Percentiles rank a stretch among this genome's conserved stretches.
These are phyloP conservation scores for Rhombomys opimus DNA, from an alignment of 2,113 vertebrate species.

Conservation along the genomic window DNA sequence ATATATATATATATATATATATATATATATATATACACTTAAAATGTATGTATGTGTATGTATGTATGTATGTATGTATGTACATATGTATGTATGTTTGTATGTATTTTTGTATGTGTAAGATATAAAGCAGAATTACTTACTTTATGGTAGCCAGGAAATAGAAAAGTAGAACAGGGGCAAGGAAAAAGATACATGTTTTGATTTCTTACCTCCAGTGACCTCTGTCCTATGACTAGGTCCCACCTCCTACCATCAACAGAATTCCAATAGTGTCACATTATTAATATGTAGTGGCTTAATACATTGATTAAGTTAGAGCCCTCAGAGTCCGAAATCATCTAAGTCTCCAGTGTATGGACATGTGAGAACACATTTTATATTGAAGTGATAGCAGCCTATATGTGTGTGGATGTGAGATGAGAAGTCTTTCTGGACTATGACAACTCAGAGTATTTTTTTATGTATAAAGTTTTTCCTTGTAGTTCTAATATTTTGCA, in stretches of 20 bases:
- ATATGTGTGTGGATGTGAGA: background rate
- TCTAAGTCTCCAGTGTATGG: background rate
- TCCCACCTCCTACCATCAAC: background rate
- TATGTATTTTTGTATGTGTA: background rate
- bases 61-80: background rate
- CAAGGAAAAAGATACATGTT: background rate
- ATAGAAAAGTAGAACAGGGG: background rate
- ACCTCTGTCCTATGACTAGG: background rate
- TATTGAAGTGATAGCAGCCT: background rate
- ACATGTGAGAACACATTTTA: background rate
- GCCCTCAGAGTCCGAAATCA: too few species aligned
- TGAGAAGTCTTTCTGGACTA: background rate
- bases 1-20: background rate
- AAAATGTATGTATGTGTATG: background rate
- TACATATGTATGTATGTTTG: background rate
- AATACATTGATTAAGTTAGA: background rate
- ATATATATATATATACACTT: background rate
- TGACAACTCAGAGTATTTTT: background rate
- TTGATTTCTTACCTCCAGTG: too few species aligned
- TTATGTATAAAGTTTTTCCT: background rate
- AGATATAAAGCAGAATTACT: background rate
- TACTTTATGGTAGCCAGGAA: background rate
- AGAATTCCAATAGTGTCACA: background rate
- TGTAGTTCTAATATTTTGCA: background rate
- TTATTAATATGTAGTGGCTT: background rate